phyloP scores from a whole-genome alignment of 2,113 vertebrate species.

The Willisornis vidua region DNA sequence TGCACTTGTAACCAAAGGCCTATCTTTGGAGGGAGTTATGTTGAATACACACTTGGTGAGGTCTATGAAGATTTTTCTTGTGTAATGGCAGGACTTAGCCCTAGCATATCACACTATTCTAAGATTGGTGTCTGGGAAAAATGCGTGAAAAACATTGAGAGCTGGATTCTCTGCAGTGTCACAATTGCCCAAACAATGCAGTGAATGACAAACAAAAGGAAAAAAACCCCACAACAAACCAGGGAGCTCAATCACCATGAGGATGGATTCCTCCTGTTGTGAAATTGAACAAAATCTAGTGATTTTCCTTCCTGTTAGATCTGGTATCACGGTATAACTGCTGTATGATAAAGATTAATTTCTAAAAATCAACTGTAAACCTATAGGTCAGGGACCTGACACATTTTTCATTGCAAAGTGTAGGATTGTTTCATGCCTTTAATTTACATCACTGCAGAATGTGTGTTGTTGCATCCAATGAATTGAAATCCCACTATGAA shows the following conservation, averaged over 20 bases:
- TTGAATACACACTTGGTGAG: not conserved
- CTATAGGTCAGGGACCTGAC: not conserved
- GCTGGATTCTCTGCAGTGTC: not conserved
- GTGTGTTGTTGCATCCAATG: not conserved
- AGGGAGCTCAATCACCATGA: not conserved
- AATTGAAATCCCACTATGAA: not conserved
- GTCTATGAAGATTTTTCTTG: not conserved
- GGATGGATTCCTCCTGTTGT: not conserved
- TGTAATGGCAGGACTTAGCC: not conserved
- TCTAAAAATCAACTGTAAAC: not conserved
- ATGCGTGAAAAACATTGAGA: not conserved
- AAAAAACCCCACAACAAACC: not conserved
- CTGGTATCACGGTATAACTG: not conserved
- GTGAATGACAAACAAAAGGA: not conserved
- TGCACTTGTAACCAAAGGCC: not conserved
- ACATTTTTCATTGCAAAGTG: not conserved
- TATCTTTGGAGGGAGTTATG: not conserved
- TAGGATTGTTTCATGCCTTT: not conserved
- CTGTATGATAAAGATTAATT: not conserved
- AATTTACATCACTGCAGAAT: not conserved
- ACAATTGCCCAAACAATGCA: not conserved
- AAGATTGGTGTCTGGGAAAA: not conserved
- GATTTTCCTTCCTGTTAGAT: not conserved
- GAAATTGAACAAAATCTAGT: not conserved
- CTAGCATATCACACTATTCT: not conserved